Percentiles rank a stretch among this genome's conserved stretches.
phyloP scores from a whole-genome alignment of 2,797 vertebrate genomes.

The Vultur gryphus region DNA sequence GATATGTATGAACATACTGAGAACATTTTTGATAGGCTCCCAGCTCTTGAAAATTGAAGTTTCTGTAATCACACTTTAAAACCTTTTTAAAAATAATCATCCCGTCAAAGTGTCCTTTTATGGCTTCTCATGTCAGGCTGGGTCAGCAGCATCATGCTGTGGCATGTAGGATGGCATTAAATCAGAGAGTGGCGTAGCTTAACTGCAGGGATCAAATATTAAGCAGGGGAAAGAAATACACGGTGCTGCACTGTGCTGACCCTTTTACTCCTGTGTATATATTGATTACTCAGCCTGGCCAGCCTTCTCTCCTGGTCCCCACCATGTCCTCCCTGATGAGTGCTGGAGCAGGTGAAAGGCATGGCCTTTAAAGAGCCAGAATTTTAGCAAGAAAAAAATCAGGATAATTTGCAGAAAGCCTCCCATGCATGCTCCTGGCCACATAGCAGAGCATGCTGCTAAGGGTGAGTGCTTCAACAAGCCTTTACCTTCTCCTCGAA shows the following conservation, averaged over 20 bases:
- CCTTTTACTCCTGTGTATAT: not conserved
- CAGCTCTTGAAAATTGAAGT: not conserved
- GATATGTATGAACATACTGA: not conserved
- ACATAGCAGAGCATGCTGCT: not conserved
- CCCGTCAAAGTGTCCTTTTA: not conserved
- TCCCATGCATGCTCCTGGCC: fast-evolving
- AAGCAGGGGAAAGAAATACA: not conserved
- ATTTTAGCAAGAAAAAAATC: not conserved
- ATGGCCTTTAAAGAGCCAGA: not conserved
- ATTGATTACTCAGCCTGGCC: not conserved
- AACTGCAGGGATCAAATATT: not conserved
- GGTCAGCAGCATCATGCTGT: not conserved
- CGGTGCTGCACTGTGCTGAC: not conserved
- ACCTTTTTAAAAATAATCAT: not conserved
- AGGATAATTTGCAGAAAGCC: not conserved
- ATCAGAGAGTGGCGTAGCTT: not conserved
- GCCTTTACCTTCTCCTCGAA: not conserved
- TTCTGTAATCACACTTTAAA: not conserved
- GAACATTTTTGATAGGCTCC: slow-evolving; percentile 2
- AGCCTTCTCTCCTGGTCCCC: not conserved
- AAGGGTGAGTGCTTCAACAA: not conserved
- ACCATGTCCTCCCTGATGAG: fast-evolving
- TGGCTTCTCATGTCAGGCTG: not conserved
- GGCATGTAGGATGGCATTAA: not conserved
- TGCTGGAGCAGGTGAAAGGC: not conserved